Conservation (phyloP, 2,888 invertebrate genomes). For the Trypoxylon attenuatum region DNA sequence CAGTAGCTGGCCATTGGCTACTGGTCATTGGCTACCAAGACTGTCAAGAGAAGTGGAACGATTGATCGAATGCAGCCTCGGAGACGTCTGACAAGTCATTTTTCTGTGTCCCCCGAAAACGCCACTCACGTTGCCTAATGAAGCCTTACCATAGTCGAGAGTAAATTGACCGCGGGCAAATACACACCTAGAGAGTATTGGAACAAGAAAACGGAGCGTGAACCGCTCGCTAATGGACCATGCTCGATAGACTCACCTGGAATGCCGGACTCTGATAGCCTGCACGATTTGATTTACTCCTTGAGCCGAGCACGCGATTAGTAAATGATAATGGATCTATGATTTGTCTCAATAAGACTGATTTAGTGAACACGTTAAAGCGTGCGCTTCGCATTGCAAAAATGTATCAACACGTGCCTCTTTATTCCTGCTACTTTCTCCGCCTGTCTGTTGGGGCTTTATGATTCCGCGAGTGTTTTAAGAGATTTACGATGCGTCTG, state of each 20-base stretch:
- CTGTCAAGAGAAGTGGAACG: constrained; percentile 20
- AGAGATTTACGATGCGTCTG: constrained; percentile 9
- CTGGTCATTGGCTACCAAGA: no score
- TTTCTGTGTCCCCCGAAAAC: constrained; percentile 25
- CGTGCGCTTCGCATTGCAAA: no score
- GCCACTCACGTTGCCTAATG: constrained; percentile 13
- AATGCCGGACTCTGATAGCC: no score
- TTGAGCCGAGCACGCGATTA: background rate
- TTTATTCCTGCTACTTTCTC: no score
- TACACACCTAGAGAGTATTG: background rate
- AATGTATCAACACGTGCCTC: no score
- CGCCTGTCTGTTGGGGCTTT: no score
- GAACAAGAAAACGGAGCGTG: background rate
- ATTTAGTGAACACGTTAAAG: constrained; percentile 1
- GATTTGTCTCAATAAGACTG: background rate
- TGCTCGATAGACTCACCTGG: background rate
- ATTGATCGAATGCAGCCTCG: constrained; percentile 33
- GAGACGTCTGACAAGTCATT: constrained; percentile 33
- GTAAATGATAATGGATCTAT: background rate
- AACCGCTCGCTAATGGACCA: constrained; percentile 1
- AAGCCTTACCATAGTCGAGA: constrained; percentile 12
- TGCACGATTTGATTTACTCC: background rate
- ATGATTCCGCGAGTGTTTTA: no score
- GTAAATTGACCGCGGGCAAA: constrained; percentile 18
- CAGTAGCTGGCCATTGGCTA: constrained; percentile 29